These are phyloP conservation scores for Phengaris arion DNA, from an alignment of 2,888 invertebrate genomes.

Conservation along the genomic window DNA sequence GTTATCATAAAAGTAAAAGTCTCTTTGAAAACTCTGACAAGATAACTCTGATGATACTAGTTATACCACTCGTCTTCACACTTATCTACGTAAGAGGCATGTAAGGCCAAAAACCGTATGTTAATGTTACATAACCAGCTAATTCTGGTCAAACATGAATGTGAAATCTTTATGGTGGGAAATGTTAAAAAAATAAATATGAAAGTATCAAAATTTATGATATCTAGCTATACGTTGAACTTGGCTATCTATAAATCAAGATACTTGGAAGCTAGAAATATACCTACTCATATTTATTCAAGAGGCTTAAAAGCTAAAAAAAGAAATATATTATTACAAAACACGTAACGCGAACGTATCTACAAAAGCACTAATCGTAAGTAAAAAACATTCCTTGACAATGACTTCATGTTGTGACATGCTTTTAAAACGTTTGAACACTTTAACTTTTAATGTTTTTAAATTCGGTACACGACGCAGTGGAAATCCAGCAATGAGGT, in stretches of 20 bases:
- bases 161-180: constrained; percentile 17
- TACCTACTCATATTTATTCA: background rate
- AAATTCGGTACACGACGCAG: constrained; percentile 29
- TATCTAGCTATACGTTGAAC: background rate
- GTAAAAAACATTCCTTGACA: background rate
- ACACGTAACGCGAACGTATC: background rate
- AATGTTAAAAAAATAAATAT: background rate
- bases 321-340: background rate
- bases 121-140: background rate
- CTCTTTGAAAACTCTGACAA: background rate
- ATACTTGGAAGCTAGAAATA: background rate
- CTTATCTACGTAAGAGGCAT: constrained; percentile 1
- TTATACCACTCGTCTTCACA: background rate
- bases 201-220: constrained; percentile 17
- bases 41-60: constrained; percentile 13
- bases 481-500: constrained; percentile 21
- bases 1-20: constrained; percentile 21
- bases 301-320: background rate
- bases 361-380: constrained; percentile 8
- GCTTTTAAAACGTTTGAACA: constrained; percentile 25
- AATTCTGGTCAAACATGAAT: constrained; percentile 10
- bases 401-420: background rate
- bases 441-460: constrained; percentile 25
- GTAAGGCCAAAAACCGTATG: background rate
- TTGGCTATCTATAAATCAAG: background rate